These are phyloP conservation scores for Apogon hyalosoma DNA, from an alignment of 2,797 vertebrate species.

Conservation along the genomic window DNA sequence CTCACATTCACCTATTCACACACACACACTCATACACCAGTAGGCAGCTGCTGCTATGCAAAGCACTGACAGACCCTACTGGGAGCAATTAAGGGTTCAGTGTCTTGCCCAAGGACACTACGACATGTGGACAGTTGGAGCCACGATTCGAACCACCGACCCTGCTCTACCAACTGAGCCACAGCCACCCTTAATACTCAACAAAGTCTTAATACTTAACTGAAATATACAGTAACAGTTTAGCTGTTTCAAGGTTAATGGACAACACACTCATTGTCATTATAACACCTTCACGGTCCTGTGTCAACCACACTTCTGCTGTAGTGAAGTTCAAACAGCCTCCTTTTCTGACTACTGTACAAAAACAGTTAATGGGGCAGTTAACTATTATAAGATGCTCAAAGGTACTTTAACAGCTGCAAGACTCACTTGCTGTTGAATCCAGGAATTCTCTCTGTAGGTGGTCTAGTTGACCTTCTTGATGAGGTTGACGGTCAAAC, in stretches of 20 bases:
- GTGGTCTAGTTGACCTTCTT: slow-evolving; percentile 85
- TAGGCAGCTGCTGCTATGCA: too few relatives aligned
- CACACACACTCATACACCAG: too few relatives aligned
- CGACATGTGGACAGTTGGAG: too few relatives aligned
- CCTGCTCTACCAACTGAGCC: too few relatives aligned
- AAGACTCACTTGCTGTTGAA: slow-evolving; percentile 85
- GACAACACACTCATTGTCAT: not conserved
- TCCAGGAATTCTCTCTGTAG: slow-evolving; percentile 91
- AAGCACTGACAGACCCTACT: too few relatives aligned
- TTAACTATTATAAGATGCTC: not conserved
- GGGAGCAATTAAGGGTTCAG: too few relatives aligned
- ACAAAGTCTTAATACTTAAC: not conserved
- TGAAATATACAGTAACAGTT: not conserved
- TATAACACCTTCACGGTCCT: not conserved
- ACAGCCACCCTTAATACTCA: too few relatives aligned
- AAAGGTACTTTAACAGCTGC: not conserved
- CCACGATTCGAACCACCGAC: too few relatives aligned
- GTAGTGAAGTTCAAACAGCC: not conserved
- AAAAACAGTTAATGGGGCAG: not conserved
- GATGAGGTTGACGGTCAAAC: slow-evolving; percentile 78
- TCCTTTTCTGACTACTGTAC: not conserved
- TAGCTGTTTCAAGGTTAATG: too few relatives aligned
- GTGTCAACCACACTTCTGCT: too few relatives aligned
- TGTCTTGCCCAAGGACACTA: too few relatives aligned
- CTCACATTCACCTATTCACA: too few relatives aligned